Base-by-base conservation (phyloP, 2,797 vertebrate genomes). In the Helostoma temminkii region DNA sequence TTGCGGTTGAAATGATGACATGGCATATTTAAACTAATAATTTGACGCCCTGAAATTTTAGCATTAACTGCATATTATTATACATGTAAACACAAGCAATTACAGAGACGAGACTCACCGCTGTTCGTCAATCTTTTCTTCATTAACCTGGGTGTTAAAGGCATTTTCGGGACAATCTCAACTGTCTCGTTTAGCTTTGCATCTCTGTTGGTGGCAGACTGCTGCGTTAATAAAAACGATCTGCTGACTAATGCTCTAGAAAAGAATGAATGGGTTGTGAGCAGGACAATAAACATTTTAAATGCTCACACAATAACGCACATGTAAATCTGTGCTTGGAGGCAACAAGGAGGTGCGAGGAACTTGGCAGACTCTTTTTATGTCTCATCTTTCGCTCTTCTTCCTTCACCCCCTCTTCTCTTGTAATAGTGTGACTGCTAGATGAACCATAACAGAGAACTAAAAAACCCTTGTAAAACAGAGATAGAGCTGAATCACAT, bases 281-380 rank as follows among this genome's bases (percentile, higher is more conserved):
- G 77, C 36, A 60, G 86, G 82, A 92, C 89, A 90, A 90, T 91
- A 82, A 84, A 80, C 80, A 78, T 76, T 80, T 73, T 81, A 86
- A 87, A 86, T 81, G 71, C 83, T 89, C 55, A 76, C 83, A 88
- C 91, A 93, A 91, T 91, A 84, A 90, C 69, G 80, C 72, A 88
- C 82, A 74, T 88, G 79, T 91, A 92, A 93, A 94, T 92, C 92
- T 82, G 73, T 55, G 90, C 92, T 91, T 18, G 78, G 77, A 82
- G 92, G 89, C 91, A 81, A 75, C 47, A 82, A 87, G 83, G 85
- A 89, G 82, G 88, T 87, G 80, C 78, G 28, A 74, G 57, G 58
- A 81, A 82, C 86, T 88, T 91, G 88, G 85, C 86, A 88, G 76
- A 59, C 73, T 70, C 77, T 48, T 37, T 76, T 46, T 37, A 42